Percentiles rank a stretch among this genome's conserved stretches.
phyloP scores from a whole-genome alignment of 1,140 invertebrate species.

The Trichomalopsis sarcophagae region DNA sequence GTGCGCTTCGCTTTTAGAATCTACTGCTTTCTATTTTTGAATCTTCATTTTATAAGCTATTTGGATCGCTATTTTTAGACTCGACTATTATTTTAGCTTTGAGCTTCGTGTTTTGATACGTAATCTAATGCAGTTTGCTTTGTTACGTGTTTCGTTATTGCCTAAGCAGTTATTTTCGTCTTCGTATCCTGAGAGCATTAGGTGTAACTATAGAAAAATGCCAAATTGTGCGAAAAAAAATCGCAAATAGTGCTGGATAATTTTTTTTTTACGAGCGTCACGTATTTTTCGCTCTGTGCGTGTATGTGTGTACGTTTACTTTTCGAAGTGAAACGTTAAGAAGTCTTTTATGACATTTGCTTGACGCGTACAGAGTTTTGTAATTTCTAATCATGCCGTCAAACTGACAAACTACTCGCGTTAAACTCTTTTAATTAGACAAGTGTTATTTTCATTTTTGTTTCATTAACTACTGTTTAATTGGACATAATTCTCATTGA shows the following conservation, averaged over 20 bases:
- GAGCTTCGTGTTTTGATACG: neutral
- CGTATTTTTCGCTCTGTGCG: neutral
- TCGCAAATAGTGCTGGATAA: neutral
- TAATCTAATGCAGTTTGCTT: neutral
- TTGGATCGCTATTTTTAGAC: neutral
- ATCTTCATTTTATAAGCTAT: neutral
- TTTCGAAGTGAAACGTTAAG: neutral
- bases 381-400: neutral
- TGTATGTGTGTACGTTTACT: no score
- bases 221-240: no score
- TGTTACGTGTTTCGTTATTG: neutral
- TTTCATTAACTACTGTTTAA: neutral
- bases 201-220: neutral
- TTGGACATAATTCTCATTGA: neutral
- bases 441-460: neutral
- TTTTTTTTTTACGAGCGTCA: neutral
- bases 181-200: neutral
- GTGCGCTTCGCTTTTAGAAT: no score
- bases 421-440: neutral
- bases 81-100: no score
- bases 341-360: neutral
- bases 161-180: neutral
- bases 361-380: no score
- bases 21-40: no score
- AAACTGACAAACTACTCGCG: neutral